Base-by-base conservation (phyloP, 2,888 invertebrate genomes). In the Leuctra nigra region DNA sequence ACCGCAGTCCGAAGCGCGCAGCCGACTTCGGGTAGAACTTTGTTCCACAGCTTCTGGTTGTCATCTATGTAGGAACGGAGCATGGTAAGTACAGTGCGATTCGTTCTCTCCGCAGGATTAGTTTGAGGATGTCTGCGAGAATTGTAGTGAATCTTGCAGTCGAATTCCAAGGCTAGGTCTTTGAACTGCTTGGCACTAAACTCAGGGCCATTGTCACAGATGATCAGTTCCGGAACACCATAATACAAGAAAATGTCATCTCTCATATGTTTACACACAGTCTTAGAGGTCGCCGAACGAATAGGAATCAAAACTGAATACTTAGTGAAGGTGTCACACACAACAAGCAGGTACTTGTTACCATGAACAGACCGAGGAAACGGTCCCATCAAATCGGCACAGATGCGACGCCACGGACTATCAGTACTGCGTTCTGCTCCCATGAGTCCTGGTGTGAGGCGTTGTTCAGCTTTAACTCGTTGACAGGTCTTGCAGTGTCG, bases 81-180 rank as follows among this genome's bases (percentile, higher is more conserved):
- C 54, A 64, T 65, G 2, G 65, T 64, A 6, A 66, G 62, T 1
- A 69, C 54, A 0, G 65, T 64, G 20, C 65, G 54, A 55, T 69
- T 69, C 0, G 65, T 63, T 0, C 67, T 55, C 53, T 70, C 69
- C 0, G 67, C 66, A 1, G 67, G 66, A 55, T 70, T 69, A 1
- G 60, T 57, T 60, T 70, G 69, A 0, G 69, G 67, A 16, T 67
- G 64, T 55, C 69, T 68, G 11, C 56, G 39, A 1, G 65, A 61
- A 39, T 63, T 67, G 50, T 57, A 63, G 2, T 47, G 35, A 4
- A 65, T 55, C 18, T 50, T 57, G 1, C 59, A 44, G 6, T 62
- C 56, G 47, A 63, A 66, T 11, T 44, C 53, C 11, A 25, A 20
- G 11, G 61, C 25, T 2, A 64, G 20, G 1, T 22, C 7, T 9